These are phyloP conservation scores for Drosophila malerkotliana DNA, from an alignment of 1,140 invertebrate genomes.

Conservation along the genomic window DNA sequence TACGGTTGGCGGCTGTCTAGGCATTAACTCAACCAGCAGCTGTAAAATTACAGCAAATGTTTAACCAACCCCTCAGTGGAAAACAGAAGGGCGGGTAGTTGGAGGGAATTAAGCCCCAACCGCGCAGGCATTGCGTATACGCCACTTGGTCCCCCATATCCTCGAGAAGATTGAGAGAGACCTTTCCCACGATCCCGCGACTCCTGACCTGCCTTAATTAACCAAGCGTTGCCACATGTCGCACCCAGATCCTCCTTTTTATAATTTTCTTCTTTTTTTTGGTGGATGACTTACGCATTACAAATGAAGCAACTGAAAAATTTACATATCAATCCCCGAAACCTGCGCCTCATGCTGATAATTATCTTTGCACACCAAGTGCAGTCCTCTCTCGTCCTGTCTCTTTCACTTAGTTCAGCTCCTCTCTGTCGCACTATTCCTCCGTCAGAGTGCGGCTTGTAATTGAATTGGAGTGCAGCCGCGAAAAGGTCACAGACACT, in stretches of 20 bases:
- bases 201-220: conserved; percentile 69
- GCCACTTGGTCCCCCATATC: conserved; percentile 23
- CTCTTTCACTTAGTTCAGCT: conserved; percentile 5
- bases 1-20: conserved; percentile 48
- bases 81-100: neutral
- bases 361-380: conserved; percentile 55
- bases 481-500: conserved; percentile 72
- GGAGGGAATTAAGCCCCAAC: neutral
- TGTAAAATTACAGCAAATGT: conserved; percentile 69
- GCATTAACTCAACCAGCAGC: conserved; percentile 69
- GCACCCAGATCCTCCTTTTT: conserved; percentile 36
- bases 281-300: conserved; percentile 68
- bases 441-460: conserved; percentile 21
- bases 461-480: conserved; percentile 76
- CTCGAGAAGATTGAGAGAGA: neutral
- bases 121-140: conserved; percentile 38
- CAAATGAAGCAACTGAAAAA: conserved; percentile 61
- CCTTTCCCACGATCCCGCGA: conserved; percentile 62
- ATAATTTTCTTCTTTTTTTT: conserved; percentile 28
- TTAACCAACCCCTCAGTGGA: conserved; percentile 19
- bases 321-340: conserved; percentile 75
- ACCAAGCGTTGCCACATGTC: conserved; percentile 62
- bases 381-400: conserved; percentile 16
- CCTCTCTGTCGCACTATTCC: conserved; percentile 5
- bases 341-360: conserved; percentile 71